These are phyloP conservation scores for Hoplodrina ambigua DNA, from an alignment of 2,888 invertebrate genomes.

Conservation along the genomic window DNA sequence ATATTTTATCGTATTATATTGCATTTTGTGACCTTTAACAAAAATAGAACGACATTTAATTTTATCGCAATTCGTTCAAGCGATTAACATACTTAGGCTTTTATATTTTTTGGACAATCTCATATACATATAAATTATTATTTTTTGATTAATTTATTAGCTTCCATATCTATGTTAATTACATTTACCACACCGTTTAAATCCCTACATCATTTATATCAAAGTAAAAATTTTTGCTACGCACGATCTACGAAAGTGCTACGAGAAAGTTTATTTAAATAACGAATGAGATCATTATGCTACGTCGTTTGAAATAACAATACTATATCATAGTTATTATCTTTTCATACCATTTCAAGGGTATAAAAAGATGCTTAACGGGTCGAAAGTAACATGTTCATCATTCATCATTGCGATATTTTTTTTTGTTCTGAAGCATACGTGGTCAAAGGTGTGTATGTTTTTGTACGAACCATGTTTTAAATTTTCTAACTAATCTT, in stretches of 20 bases:
- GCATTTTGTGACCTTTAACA: conserved; percentile 5
- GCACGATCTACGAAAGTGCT: conserved; percentile 48
- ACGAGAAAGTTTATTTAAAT: conserved; percentile 29
- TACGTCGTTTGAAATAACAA: conserved; percentile 30
- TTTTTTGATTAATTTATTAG: background rate
- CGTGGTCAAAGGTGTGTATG: too few relatives aligned
- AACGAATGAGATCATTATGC: conserved; percentile 7
- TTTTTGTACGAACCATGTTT: too few relatives aligned
- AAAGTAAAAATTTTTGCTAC: conserved; percentile 21
- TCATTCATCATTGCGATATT: too few relatives aligned
- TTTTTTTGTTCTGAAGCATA: too few relatives aligned
- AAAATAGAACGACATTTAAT: conserved; percentile 21
- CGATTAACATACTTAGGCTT: conserved; percentile 12
- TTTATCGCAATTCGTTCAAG: background rate
- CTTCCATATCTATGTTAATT: background rate
- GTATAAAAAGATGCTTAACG: too few relatives aligned
- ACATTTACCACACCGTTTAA: too few relatives aligned
- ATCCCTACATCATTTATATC: background rate
- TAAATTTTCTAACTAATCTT: too few relatives aligned
- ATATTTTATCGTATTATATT: background rate
- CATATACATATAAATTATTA: background rate
- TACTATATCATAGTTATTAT: background rate
- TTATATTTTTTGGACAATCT: background rate
- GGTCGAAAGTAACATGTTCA: too few relatives aligned
- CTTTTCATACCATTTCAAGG: too few relatives aligned